Evolutionary conservation across 2,113 vertebrate genomes (phyloP), one percentile per base, ranked within the genome.

Genomic region (Oryzias javanicus): DNA sequence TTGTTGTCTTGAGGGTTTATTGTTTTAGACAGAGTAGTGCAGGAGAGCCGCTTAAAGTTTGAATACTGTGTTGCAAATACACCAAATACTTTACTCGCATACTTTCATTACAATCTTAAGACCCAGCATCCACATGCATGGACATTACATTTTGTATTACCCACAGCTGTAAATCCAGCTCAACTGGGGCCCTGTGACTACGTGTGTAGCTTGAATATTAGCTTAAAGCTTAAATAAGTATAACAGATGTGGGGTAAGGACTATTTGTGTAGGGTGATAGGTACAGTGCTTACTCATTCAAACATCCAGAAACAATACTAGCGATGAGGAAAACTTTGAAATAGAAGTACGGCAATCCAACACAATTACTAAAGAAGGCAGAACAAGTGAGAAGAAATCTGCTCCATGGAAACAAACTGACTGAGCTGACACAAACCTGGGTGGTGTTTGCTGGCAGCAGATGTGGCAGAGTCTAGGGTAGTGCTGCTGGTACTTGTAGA

Each of bases 381-480:
- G 54, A 54, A 19, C 46, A 47, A 45, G 17, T 6, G 16, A 61
- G 18, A 22, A 29, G 6, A 35, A 20, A 14, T 18, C 8, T 18
- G 55, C 42, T 57, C 55, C 55, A 56, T 24, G 27, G 22, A 27
- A 18, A 52, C 25, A 53, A 63, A 29, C 6, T 13, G 17, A 64
- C 60, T 42, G 27, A 19, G 19, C 24, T 22, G 55, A 75, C 56
- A 84, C 93, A 92, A 90, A 97, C 96, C 96, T 89, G 87, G 65
- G 71, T 88, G 92, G 67, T 79, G 92, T 89, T 95, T 93, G 82
- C 90, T 84, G 70, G 90, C 86, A 73, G 92, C 86, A 40, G 89
- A 91, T 70, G 91, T 92, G 48, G 81, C 79, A 73, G 70, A 79
- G 73, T 82, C 81, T 74, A 69, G 77, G 64, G 66, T 56, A 69